Percentiles rank a stretch among this genome's conserved stretches.
phyloP scores from a whole-genome alignment of 2,797 vertebrate species.

The Pipistrellus nathusii region DNA sequence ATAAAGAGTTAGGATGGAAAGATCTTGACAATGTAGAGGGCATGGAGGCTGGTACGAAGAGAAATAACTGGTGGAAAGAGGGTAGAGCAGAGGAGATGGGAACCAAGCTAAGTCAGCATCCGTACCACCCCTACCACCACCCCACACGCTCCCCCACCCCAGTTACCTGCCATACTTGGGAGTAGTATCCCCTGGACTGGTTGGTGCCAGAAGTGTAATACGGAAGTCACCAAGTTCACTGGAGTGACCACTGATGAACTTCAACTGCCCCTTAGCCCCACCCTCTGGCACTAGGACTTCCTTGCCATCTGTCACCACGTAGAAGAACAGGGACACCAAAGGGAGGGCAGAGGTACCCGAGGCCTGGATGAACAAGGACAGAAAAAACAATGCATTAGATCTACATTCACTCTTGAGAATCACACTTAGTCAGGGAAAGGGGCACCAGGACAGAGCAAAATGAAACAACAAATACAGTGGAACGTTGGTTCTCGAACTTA shows the following conservation, averaged over 20 bases:
- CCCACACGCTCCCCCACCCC: not conserved
- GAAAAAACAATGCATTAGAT: slow-evolving; percentile 18
- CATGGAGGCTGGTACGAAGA: not conserved
- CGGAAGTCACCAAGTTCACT: slow-evolving; percentile 95
- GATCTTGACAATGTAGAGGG: not conserved
- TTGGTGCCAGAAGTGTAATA: slow-evolving; percentile 92
- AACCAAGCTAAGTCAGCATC: not conserved
- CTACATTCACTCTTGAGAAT: not conserved
- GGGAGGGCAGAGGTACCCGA: slow-evolving; percentile 73
- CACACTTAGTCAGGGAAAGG: slow-evolving; percentile 21
- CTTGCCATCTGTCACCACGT: slow-evolving; percentile 94
- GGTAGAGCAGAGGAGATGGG: fast-evolving
- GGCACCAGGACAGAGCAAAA: not conserved
- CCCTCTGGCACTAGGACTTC: slow-evolving; percentile 89
- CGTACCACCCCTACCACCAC: not conserved
- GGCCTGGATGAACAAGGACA: slow-evolving; percentile 56
- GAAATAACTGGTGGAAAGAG: not conserved
- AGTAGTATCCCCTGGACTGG: slow-evolving; percentile 84
- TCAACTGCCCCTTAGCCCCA: slow-evolving; percentile 90
- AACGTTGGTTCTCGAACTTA: no score
- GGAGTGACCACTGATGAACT: slow-evolving; percentile 91
- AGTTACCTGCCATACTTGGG: slow-evolving; percentile 92
- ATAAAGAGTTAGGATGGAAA: not conserved
- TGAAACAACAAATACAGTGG: not conserved
- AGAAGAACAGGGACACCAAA: slow-evolving; percentile 95